Evolutionary conservation across 2,797 vertebrate genomes (phyloP), one percentile per base, ranked within the genome.

Genomic region (Luscinia megarhynchos): DNA sequence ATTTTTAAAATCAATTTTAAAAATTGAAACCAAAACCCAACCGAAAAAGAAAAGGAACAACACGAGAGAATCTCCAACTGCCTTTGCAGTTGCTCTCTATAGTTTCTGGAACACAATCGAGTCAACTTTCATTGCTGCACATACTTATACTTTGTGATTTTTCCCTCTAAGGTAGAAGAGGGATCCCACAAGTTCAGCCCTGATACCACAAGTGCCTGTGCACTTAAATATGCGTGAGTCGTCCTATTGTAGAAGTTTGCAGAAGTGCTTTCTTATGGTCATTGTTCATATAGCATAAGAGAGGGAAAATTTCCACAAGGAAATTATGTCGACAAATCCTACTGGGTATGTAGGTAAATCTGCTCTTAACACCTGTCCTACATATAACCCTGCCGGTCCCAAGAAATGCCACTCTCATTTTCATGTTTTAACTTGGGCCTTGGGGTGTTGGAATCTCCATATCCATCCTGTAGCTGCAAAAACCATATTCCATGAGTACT

Each of bases 1-100:
- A 11, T 2, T 3, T 10, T 13, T 3, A 41, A 22, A 26, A 27
- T 22, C 1, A 3, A 34, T 34, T 40, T 36, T 0, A 23, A 55
- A 43, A n/a, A 10, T 30, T 10, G 5, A 61, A 46, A 16, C 8
- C 6, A n/a, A 77, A 67, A 17, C 7, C 20, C 15, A 34, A 12
- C 2, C 5, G 41, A 32, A 4, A 32, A 70, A 58, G 6, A 24
- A 59, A 67, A 85, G 1, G 6, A 7, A 15, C 13, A 46, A 15
- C 23, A 15, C 3, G 14, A 59, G 48, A 74, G 11, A 81, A 19
- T 5, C 34, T 36, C 19, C 50, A 70, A 3, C 4, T 54, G 45
- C 34, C 15, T 64, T 46, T 82, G 24, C 23, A 26, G n/a, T 27
- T 82, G 12, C 23, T n/a, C 7, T 38, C 16, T 36, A 0, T 38